Percentiles rank a stretch among this genome's conserved stretches.
phyloP scores from a whole-genome alignment of 2,888 invertebrate genomes.

The Embidobia sp. region DNA sequence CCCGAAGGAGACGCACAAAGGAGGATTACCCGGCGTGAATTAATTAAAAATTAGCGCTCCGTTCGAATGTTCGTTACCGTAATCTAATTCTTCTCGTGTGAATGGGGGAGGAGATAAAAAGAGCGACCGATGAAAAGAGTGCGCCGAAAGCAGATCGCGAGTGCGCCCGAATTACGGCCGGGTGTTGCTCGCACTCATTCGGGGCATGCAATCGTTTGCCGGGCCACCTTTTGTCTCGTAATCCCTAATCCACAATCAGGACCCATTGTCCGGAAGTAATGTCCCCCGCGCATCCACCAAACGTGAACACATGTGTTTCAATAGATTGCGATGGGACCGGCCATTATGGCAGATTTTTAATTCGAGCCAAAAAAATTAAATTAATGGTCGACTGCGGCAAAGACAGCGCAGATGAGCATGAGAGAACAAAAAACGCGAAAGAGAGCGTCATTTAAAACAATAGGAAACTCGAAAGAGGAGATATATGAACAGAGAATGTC shows the following conservation, averaged over 20 bases:
- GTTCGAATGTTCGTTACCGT: constrained; percentile 41
- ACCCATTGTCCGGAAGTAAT: constrained; percentile 76
- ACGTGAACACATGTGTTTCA: constrained; percentile 68
- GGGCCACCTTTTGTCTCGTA: constrained; percentile 74
- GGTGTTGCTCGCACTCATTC: constrained; percentile 64
- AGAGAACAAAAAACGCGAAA: background rate
- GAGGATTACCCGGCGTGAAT: constrained; percentile 60
- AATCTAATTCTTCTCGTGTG: constrained; percentile 51
- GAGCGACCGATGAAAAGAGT: constrained; percentile 32
- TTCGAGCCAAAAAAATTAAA: constrained; percentile 7
- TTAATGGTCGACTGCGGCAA: background rate
- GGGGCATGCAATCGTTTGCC: constrained; percentile 43
- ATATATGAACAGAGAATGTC: too few relatives aligned
- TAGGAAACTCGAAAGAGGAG: too few relatives aligned
- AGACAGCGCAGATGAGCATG: constrained; percentile 1
- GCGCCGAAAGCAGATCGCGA: constrained; percentile 52
- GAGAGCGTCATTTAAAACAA: background rate
- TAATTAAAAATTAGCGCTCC: constrained; percentile 65
- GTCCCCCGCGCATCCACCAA: constrained; percentile 66
- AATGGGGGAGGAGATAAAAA: constrained; percentile 20
- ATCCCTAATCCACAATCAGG: constrained; percentile 80
- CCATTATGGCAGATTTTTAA: constrained; percentile 73
- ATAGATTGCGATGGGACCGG: constrained; percentile 60
- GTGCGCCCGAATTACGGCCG: constrained; percentile 54
- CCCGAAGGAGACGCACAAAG: constrained; percentile 61